Percentiles rank a stretch among this genome's conserved stretches.
Evolutionary conservation across 2,113 vertebrate genomes (phyloP).

Genomic region (Ochotona princeps): DNA sequence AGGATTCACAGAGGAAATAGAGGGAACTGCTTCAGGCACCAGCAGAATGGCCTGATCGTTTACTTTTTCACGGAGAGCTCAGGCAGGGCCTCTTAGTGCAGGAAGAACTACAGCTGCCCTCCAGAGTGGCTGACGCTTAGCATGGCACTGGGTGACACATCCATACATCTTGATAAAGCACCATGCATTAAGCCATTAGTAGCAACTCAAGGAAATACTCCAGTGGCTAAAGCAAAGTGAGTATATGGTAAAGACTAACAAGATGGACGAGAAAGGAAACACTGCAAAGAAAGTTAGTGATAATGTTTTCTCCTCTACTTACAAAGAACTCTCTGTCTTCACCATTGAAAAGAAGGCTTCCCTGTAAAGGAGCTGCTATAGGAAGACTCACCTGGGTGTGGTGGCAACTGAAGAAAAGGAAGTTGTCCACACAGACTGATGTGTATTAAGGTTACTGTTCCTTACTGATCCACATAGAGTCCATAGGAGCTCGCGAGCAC

Average conservation of each 20-base stretch:
- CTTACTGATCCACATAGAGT: neutral
- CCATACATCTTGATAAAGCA: constrained; percentile 79
- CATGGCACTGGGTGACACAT: constrained; percentile 59
- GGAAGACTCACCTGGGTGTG: neutral
- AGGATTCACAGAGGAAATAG: constrained; percentile 29
- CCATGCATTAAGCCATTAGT: constrained; percentile 46
- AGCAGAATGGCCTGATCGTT: constrained; percentile 26
- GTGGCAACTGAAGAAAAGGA: neutral
- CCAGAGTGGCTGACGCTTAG: constrained; percentile 49
- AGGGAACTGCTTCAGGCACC: constrained; percentile 23
- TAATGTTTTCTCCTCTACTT: neutral
- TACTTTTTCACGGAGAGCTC: constrained; percentile 50
- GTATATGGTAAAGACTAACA: constrained; percentile 46
- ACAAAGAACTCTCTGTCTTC: neutral
- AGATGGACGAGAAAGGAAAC: neutral
- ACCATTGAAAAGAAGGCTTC: constrained; percentile 49
- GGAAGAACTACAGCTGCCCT: constrained; percentile 47
- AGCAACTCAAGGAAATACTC: constrained; percentile 53
- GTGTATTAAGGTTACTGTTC: neutral
- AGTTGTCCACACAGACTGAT: neutral
- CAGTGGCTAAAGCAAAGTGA: constrained; percentile 43
- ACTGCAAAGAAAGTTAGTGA: constrained; percentile 33
- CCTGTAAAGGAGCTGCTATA: neutral
- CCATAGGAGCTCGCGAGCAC: neutral
- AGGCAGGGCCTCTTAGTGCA: neutral